Base-by-base conservation (phyloP, 1,140 invertebrate genomes). In the Leptonema lineaticorne region DNA sequence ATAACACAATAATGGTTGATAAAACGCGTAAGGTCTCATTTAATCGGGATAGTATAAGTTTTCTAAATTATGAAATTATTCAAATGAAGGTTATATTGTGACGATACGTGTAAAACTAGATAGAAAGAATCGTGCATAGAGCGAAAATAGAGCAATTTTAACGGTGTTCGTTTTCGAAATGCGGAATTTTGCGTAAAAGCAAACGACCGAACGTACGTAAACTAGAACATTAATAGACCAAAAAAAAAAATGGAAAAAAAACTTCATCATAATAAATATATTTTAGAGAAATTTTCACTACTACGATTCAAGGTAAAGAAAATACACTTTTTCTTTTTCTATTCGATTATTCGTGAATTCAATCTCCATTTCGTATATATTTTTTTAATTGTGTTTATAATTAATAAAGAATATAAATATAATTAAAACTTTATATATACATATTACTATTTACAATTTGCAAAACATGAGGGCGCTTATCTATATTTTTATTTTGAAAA, bases 341-440 rank as follows among this genome's bases (percentile, higher is more conserved):
- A 41, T 41, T 41, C 37, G 37, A 41, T 41, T 41, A 41, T 41
- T 41, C 37, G n/a, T n/a, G n/a, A n/a, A n/a, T n/a, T n/a, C n/a
- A n/a, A n/a, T n/a, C n/a, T n/a, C n/a, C n/a, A n/a, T n/a, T n/a
- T n/a, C n/a, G n/a, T n/a, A n/a, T n/a, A n/a, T n/a, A n/a, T n/a
- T n/a, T n/a, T n/a, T n/a, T n/a, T n/a, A n/a, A n/a, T n/a, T n/a
- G n/a, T n/a, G n/a, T n/a, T n/a, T n/a, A n/a, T n/a, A n/a, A n/a
- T n/a, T n/a, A n/a, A n/a, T n/a, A n/a, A n/a, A n/a, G n/a, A n/a
- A n/a, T n/a, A n/a, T n/a, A n/a, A n/a, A n/a, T n/a, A n/a, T n/a
- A n/a, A n/a, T n/a, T n/a, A n/a, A n/a, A n/a, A n/a, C n/a, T n/a
- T n/a, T n/a, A n/a, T n/a, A n/a, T n/a, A n/a, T n/a, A n/a, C n/a